Evolutionary conservation across 2,888 invertebrate genomes (phyloP).

Genomic region (Agriotes lineatus): DNA sequence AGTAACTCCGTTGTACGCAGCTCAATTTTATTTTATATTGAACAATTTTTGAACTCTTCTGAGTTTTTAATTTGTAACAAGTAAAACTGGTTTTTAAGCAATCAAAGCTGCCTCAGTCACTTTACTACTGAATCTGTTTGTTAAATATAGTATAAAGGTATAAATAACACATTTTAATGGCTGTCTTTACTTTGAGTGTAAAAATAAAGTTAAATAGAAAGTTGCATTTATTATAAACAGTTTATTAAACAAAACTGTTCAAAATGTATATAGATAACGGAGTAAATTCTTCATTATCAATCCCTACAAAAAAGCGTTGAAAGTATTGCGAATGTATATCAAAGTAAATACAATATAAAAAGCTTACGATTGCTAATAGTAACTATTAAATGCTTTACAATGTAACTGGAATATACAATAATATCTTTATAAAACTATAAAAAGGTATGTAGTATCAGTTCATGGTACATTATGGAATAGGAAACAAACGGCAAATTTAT

Average conservation of each 20-base stretch:
- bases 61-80: no score
- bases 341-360: constrained; percentile 7
- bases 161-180: no score
- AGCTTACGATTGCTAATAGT: background rate
- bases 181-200: no score
- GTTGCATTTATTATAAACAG: constrained; percentile 9
- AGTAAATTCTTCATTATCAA: background rate
- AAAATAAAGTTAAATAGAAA: no score
- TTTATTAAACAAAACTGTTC: constrained; percentile 16
- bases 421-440: background rate
- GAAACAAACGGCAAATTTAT: background rate
- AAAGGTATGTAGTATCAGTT: background rate
- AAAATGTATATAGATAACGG: background rate
- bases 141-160: no score
- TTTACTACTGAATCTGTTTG: no score
- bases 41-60: no score
- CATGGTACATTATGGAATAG: constrained; percentile 4
- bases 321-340: constrained; percentile 2
- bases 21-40: no score
- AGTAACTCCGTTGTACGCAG: no score
- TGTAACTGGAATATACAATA: background rate
- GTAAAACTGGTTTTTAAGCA: no score
- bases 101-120: no score
- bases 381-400: background rate
- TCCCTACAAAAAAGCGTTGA: constrained; percentile 1